Evolutionary conservation across 2,888 invertebrate genomes (phyloP), one percentile per base, ranked within the genome.

Genomic region (Folsomia candida): DNA sequence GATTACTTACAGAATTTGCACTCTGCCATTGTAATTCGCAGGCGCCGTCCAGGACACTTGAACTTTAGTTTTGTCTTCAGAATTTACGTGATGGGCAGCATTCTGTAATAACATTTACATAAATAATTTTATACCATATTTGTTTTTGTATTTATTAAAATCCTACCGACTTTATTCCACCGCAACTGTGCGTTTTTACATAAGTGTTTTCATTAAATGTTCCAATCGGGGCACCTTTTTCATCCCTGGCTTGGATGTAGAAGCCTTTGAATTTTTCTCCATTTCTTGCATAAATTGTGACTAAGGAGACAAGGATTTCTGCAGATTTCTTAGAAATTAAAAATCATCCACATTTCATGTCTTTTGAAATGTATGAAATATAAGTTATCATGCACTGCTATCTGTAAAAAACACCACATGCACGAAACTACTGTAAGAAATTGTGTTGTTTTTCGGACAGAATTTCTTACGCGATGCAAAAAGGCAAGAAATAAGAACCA

Each of bases 31-130:
- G 29, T 71, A 75, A 27, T 69, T 37, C 29, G 60, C 67, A 22
- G 77, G 77, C 24, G 77, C 73, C 51, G 54, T 20, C 77, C 77
- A 77, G 6, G 69, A 68, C 22, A 77, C 68, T 0, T 27, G 47
- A 0, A 73, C 64, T 11, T 69, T 70, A 11, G 20, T 27, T 57
- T 77, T 75, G 18, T 66, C 67, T n/a, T 72, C 68, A 24, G 71
- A 70, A 71, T 70, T 71, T 0, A 72, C 73, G 59, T 77, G 77
- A 68, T 73, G 73, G 4, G 77, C 77, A 22, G 73, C 71, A 63
- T 75, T 76, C 76, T 76, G 27, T 2, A 69, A n/a, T n/a, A 62
- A 22, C 6, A 54, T 37, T 37, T 14, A 14, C 37, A n/a, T n/a
- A n/a, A 54, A 54, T 22, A 54, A 54, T 54, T 54, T 54, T 6